These are phyloP conservation scores for Gonocerus acuteangulatus DNA, from an alignment of 2,888 invertebrate genomes.

Conservation along the genomic window DNA sequence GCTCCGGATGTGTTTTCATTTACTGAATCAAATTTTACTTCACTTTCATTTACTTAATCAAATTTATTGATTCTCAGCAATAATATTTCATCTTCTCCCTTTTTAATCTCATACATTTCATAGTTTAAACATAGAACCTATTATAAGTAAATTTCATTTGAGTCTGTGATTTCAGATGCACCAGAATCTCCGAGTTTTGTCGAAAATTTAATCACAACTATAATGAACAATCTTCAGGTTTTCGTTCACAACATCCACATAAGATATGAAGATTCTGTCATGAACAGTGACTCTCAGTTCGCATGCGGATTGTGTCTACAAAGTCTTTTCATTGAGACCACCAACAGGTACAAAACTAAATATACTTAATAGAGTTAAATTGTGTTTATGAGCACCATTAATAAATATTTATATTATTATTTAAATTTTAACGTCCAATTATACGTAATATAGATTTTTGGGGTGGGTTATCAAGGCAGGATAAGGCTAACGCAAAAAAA, in stretches of 20 bases:
- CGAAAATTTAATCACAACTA: conserved; percentile 64
- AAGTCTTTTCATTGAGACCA: conserved; percentile 68
- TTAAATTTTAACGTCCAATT: too few species aligned
- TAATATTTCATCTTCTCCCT: too few species aligned
- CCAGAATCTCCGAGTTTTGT: conserved; percentile 50
- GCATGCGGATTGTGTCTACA: conserved; percentile 72
- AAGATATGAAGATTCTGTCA: conserved; percentile 68
- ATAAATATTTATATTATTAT: not conserved
- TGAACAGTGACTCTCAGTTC: conserved; percentile 56
- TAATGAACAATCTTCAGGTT: conserved; percentile 72
- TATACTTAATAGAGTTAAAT: not conserved
- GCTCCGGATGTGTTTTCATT: too few species aligned
- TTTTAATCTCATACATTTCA: too few species aligned
- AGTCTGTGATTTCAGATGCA: conserved; percentile 50
- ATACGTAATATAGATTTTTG: too few species aligned
- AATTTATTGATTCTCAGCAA: too few species aligned
- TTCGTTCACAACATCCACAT: conserved; percentile 70
- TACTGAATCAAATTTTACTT: too few species aligned
- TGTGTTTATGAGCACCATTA: not conserved
- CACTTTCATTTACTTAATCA: too few species aligned
- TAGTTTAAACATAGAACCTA: too few species aligned
- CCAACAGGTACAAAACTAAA: conserved; percentile 56
- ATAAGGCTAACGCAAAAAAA: too few species aligned
- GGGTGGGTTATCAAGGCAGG: not conserved
- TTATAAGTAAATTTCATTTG: too few species aligned